Evolutionary conservation across 2,888 invertebrate genomes (phyloP).

Genomic region (Yponomeuta malinellus): DNA sequence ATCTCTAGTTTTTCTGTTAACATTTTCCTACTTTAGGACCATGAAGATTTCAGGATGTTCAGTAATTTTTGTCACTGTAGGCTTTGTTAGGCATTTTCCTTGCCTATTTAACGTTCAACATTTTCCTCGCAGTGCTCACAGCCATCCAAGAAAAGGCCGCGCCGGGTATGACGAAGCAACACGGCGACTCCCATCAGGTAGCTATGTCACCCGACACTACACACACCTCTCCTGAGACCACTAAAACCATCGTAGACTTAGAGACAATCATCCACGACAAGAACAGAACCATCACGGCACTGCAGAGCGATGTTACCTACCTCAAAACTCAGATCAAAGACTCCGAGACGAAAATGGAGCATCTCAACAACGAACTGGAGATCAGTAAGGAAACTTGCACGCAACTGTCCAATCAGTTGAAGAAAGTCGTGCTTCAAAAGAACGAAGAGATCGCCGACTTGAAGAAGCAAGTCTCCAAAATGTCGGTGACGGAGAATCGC

Average conservation of each 20-base stretch:
- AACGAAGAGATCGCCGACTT: conserved; percentile 64
- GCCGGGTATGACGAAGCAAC: conserved; percentile 32
- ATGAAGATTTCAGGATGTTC: too few species aligned
- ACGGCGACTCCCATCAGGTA: conserved; percentile 50
- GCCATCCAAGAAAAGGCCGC: conserved; percentile 38
- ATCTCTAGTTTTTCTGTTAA: too few species aligned
- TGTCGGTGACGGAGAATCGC: conserved; percentile 56
- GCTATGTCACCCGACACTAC: conserved; percentile 53
- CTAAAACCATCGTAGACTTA: conserved; percentile 60
- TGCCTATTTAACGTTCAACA: too few species aligned
- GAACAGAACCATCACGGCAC: conserved; percentile 55
- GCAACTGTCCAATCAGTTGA: conserved; percentile 55
- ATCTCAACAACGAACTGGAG: conserved; percentile 55
- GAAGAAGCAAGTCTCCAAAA: conserved; percentile 56
- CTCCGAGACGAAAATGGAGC: conserved; percentile 58
- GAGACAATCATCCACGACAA: conserved; percentile 62
- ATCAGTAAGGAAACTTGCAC: conserved; percentile 52
- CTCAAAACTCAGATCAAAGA: conserved; percentile 58
- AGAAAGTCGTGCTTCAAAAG: conserved; percentile 60
- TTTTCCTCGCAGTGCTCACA: conserved; percentile 35
- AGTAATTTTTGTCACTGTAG: too few species aligned
- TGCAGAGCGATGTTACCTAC: conserved; percentile 56
- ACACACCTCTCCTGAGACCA: conserved; percentile 55
- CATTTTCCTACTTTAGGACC: too few species aligned
- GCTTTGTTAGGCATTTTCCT: too few species aligned